phyloP scores from a whole-genome alignment of 2,888 invertebrate genomes.

The Campoletis raptor region DNA sequence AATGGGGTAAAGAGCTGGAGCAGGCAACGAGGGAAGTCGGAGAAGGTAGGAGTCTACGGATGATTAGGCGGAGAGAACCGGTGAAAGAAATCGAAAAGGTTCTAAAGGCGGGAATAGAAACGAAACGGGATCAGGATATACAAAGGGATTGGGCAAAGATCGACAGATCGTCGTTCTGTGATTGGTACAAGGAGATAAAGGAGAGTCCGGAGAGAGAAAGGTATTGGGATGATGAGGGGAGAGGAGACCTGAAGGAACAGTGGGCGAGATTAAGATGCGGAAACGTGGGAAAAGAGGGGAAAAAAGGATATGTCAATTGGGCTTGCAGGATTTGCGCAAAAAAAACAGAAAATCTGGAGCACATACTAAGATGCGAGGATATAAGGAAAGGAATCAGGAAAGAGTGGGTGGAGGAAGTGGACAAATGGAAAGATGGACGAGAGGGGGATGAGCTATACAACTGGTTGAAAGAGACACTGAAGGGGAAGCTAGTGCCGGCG shows the following conservation, averaged over 20 bases:
- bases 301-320: neutral
- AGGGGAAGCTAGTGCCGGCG: neutral
- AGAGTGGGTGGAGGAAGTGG: neutral
- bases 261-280: slow-evolving; percentile 37
- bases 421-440: neutral
- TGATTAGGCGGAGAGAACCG: too few species aligned
- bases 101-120: neutral
- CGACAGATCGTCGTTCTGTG: slow-evolving; percentile 2
- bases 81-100: neutral
- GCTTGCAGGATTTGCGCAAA: slow-evolving; percentile 4
- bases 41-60: neutral
- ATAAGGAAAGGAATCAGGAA: too few species aligned
- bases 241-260: slow-evolving; percentile 24
- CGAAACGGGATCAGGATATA: slow-evolving; percentile 23
- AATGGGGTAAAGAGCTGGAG: neutral
- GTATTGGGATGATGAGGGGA: neutral
- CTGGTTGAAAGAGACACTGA: neutral
- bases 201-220: neutral
- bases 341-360: slow-evolving; percentile 14
- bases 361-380: slow-evolving; percentile 3
- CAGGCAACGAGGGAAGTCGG: too few species aligned
- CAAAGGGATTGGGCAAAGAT: slow-evolving; percentile 23
- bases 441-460: neutral
- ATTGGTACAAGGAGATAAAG: slow-evolving; percentile 1
- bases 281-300: slow-evolving; percentile 10